Evolutionary conservation across 2,113 vertebrate species (phyloP).

Genomic region (Caloenas nicobarica): DNA sequence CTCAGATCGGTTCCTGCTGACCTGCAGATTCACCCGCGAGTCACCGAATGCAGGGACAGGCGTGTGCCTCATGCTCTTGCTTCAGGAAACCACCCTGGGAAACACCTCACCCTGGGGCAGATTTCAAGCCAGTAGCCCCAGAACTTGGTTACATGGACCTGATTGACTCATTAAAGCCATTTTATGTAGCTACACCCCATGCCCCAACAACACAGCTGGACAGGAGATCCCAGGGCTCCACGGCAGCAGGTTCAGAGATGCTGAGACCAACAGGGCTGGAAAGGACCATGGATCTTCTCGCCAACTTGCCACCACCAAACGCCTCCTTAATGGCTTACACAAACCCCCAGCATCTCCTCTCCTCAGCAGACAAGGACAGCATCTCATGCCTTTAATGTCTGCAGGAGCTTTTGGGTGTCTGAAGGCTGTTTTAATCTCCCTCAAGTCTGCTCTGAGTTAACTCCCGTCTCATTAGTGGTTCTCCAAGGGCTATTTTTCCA

Average conservation of each 20-base stretch:
- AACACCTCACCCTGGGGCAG: rapidly evolving
- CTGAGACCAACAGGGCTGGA: neutral
- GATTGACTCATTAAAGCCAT: neutral
- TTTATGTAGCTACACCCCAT: neutral
- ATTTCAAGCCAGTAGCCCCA: neutral
- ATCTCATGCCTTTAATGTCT: neutral
- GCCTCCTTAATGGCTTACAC: neutral
- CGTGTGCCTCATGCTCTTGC: neutral
- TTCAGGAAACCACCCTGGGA: neutral
- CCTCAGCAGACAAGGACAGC: neutral
- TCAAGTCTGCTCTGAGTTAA: neutral
- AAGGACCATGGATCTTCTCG: neutral
- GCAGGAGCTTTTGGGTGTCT: neutral
- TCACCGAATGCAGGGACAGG: neutral
- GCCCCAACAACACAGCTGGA: neutral
- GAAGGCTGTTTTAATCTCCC: neutral
- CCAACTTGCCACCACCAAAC: neutral
- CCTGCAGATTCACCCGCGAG: neutral
- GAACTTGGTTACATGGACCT: neutral
- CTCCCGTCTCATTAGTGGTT: neutral
- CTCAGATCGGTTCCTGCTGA: neutral
- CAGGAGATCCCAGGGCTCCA: neutral
- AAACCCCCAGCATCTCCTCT: neutral
- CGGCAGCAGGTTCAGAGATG: neutral
- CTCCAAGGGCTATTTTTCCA: neutral